These are phyloP conservation scores for Drosophila grimshawi DNA, from an alignment of 1,140 invertebrate genomes.

Conservation along the genomic window DNA sequence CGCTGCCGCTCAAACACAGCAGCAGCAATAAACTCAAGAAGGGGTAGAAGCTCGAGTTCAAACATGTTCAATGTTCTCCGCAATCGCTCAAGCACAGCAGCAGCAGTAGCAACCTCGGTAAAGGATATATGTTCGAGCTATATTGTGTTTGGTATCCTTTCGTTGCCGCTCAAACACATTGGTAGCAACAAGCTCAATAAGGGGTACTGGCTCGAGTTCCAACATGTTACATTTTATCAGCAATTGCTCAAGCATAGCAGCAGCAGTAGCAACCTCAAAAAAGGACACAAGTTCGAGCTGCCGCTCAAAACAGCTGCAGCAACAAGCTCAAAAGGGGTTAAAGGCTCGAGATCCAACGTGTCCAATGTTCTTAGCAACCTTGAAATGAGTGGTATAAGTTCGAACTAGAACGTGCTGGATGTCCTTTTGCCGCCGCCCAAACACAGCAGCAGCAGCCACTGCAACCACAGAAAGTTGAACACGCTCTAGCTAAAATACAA, in stretches of 20 bases:
- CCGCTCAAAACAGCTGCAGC: background rate
- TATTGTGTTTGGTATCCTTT: slow-evolving; percentile 53
- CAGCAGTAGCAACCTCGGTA: no score
- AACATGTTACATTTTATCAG: no score
- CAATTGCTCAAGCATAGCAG: slow-evolving; percentile 21
- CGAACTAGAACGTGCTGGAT: slow-evolving; percentile 50
- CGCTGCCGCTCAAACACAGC: no score
- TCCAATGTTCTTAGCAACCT: background rate
- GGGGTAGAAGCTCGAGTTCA: background rate
- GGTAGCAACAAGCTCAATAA: no score
- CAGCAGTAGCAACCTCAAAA: background rate
- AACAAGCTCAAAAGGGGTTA: background rate
- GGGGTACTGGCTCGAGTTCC: no score
- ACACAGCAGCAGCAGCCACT: no score
- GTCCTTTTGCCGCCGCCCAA: slow-evolving; percentile 3
- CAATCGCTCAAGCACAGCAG: background rate
- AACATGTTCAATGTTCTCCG: background rate
- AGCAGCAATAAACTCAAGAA: background rate
- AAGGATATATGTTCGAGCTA: background rate
- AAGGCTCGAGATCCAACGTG: background rate
- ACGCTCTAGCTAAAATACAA: no score
- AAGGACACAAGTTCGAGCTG: no score
- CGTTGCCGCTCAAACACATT: background rate
- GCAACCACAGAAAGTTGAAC: no score
- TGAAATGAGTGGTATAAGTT: background rate